Percentiles rank a stretch among this genome's conserved stretches.
phyloP scores from a whole-genome alignment of 2,797 vertebrate species.

The Alcedo quadribrachys region DNA sequence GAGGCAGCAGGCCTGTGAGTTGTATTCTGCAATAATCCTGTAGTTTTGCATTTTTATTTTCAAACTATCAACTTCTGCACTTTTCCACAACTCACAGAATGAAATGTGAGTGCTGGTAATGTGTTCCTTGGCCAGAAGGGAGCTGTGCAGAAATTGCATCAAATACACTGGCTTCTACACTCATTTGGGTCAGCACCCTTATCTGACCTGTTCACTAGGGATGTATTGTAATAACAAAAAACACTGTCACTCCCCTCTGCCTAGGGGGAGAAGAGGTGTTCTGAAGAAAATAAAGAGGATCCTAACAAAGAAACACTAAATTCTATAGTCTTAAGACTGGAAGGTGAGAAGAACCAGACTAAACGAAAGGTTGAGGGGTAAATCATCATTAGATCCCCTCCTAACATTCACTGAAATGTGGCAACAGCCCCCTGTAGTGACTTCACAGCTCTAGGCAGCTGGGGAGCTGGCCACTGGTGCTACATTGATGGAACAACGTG shows the following conservation, averaged over 20 bases:
- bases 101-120: accelerated
- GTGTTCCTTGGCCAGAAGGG: not conserved
- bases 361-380: not conserved
- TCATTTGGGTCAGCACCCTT: not conserved
- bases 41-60: not conserved
- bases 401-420: not conserved
- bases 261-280: not conserved
- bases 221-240: not conserved
- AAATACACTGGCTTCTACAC: not conserved
- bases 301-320: not conserved
- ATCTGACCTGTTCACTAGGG: not conserved
- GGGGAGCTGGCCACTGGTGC: not conserved
- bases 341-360: not conserved
- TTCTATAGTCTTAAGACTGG: not conserved
- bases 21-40: not conserved
- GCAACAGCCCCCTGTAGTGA: not conserved
- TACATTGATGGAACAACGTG: not conserved
- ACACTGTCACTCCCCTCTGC: not conserved
- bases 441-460: not conserved
- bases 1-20: not conserved
- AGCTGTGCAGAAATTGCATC: not conserved
- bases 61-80: not conserved
- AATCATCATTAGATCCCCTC: not conserved
- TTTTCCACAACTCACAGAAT: not conserved
- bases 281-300: not conserved